Evolutionary conservation across 2,888 invertebrate species (phyloP).

Genomic region (Epirrhoe tristata): DNA sequence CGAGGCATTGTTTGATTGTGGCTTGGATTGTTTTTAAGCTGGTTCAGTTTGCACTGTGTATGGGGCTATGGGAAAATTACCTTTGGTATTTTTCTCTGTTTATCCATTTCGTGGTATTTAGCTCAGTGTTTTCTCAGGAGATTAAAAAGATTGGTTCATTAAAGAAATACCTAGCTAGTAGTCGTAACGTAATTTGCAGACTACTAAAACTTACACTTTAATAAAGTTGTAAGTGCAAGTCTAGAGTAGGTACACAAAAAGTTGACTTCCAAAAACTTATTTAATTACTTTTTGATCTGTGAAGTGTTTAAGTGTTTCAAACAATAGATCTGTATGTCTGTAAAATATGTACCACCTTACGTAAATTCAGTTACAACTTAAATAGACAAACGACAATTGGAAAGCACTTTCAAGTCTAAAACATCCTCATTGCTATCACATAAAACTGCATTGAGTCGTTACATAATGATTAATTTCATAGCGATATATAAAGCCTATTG

Average conservation of each 20-base stretch:
- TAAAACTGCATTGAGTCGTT: background rate
- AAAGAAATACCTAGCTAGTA: background rate
- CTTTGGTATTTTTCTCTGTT: slow-evolving; percentile 26
- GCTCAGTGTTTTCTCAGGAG: slow-evolving; percentile 12
- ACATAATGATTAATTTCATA: background rate
- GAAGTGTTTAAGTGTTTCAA: too few species aligned
- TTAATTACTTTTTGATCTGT: too few species aligned
- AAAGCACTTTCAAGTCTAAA: background rate
- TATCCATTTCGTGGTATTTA: slow-evolving; percentile 23
- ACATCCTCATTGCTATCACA: background rate
- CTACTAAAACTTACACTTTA: too few species aligned
- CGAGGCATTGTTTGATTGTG: slow-evolving; percentile 42
- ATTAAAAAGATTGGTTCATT: background rate
- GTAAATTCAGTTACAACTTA: too few species aligned
- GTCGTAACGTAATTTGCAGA: background rate
- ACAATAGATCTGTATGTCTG: too few species aligned
- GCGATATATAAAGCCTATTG: background rate
- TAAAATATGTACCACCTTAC: too few species aligned
- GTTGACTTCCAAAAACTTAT: too few species aligned
- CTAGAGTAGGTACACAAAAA: too few species aligned
- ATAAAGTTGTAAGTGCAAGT: too few species aligned
- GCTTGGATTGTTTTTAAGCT: slow-evolving; percentile 31
- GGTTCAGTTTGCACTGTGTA: slow-evolving; percentile 31
- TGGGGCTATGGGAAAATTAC: slow-evolving; percentile 33
- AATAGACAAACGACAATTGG: too few species aligned